phyloP scores from a whole-genome alignment of 2,888 invertebrate genomes.

The Agrilus biguttatus region DNA sequence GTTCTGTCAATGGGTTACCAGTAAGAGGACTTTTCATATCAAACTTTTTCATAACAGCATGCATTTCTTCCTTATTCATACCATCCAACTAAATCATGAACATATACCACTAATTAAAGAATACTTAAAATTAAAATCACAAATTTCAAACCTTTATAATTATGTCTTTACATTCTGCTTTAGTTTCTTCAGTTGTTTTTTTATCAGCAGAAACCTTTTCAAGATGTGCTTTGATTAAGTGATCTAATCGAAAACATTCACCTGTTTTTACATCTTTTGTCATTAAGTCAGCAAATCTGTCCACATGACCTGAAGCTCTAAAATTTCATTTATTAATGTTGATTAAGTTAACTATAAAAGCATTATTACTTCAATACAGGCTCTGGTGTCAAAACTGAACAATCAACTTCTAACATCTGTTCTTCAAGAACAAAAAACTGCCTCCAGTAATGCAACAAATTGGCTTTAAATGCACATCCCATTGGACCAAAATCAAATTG shows the following conservation, averaged over 20 bases:
- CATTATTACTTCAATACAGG: constrained; percentile 67
- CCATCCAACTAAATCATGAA: constrained; percentile 55
- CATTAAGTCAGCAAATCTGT: constrained; percentile 98
- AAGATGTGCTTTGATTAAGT: constrained; percentile 87
- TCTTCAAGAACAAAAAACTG: constrained; percentile 94
- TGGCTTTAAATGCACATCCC: constrained; percentile 96
- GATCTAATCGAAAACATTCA: constrained; percentile 95
- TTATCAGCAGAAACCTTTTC: constrained; percentile 80
- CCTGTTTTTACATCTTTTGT: constrained; percentile 93
- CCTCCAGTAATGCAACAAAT: constrained; percentile 86
- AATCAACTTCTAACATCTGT: constrained; percentile 97
- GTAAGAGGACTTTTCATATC: constrained; percentile 91
- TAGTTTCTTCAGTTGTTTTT: constrained; percentile 54
- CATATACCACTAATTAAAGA: not conserved
- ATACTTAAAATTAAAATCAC: not conserved
- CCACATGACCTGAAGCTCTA: constrained; percentile 95
- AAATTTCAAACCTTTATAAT: constrained; percentile 45
- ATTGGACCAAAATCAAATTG: constrained; percentile 99
- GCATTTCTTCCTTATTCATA: constrained; percentile 83
- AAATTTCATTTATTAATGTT: constrained; percentile 11
- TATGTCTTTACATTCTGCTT: constrained; percentile 63
- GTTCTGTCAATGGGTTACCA: constrained; percentile 87
- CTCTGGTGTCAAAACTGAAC: constrained; percentile 94
- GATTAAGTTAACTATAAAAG: constrained; percentile 1
- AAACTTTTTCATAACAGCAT: constrained; percentile 67